Conservation (phyloP, 2,797 vertebrate genomes). For the Orestias chungarensis region DNA sequence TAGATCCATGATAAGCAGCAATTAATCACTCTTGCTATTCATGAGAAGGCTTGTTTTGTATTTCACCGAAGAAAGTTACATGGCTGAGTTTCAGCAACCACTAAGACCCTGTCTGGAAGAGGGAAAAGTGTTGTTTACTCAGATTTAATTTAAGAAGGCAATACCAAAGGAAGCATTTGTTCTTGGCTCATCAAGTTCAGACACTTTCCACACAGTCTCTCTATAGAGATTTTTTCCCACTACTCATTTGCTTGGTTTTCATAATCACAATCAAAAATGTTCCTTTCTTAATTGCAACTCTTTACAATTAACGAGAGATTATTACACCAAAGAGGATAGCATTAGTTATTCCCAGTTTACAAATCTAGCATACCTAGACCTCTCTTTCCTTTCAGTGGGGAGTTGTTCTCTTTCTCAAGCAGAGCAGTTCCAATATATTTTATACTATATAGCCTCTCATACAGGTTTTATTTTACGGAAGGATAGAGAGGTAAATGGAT, state of each 20-base stretch:
- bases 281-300: background rate
- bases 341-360: constrained; percentile 4
- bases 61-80: background rate
- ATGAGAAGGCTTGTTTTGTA: constrained; percentile 24
- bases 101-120: constrained; percentile 2
- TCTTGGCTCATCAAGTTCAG: background rate
- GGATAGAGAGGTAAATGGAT: too few species aligned
- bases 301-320: background rate
- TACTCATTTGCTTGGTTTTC: background rate
- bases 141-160: background rate
- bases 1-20: constrained; percentile 20
- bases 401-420: background rate
- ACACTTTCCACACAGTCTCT: background rate
- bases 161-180: background rate
- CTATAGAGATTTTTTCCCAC: background rate
- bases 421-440: background rate
- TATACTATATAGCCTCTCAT: too few species aligned
- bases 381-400: background rate
- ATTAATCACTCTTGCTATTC: constrained; percentile 27
- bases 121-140: background rate
- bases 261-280: background rate
- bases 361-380: constrained; percentile 2
- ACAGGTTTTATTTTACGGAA: too few species aligned
- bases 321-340: constrained; percentile 5
- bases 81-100: constrained; percentile 5